Evolutionary conservation across 2,797 vertebrate species (phyloP).

Genomic region (Acanthopagrus latus): DNA sequence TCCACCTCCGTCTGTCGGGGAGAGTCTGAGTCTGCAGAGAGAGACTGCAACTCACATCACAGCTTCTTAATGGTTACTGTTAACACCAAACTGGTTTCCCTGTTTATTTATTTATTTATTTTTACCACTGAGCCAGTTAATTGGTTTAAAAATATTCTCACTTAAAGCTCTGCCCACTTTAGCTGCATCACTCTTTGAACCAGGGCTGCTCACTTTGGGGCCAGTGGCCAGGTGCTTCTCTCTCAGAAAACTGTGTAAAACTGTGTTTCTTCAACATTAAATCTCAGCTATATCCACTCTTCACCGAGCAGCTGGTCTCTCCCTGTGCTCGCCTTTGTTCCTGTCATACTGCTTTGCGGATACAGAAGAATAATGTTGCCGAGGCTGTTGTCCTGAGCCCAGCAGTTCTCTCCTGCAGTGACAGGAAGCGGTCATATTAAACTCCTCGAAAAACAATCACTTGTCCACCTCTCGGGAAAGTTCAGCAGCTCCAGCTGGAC

Average conservation of each 20-base stretch:
- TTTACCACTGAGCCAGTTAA: not conserved
- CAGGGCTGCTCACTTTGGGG: not conserved
- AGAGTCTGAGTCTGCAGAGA: conserved; percentile 23
- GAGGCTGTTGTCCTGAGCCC: not conserved
- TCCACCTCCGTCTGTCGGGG: conserved; percentile 24
- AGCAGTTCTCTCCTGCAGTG: conserved; percentile 5
- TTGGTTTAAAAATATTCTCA: conserved; percentile 5
- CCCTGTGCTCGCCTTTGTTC: not conserved
- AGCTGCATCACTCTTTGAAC: not conserved
- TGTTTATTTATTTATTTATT: conserved; percentile 11
- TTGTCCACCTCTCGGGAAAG: not conserved
- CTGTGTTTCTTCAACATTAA: not conserved
- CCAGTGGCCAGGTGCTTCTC: not conserved
- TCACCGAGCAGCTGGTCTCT: not conserved
- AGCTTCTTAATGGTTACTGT: conserved; percentile 21
- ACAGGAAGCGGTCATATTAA: conserved; percentile 4
- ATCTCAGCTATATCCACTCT: not conserved
- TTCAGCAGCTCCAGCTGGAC: not conserved
- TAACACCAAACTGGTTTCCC: not conserved
- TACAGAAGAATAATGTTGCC: not conserved
- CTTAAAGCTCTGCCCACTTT: not conserved
- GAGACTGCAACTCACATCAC: conserved; percentile 12
- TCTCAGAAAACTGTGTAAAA: not conserved
- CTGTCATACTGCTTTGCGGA: not conserved
- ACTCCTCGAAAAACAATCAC: not conserved